A percentile compares a stretch with the other conserved stretches of the same genome.
phyloP scores from a whole-genome alignment of 2,113 vertebrate species.

The Tychaedon coryphoeus region DNA sequence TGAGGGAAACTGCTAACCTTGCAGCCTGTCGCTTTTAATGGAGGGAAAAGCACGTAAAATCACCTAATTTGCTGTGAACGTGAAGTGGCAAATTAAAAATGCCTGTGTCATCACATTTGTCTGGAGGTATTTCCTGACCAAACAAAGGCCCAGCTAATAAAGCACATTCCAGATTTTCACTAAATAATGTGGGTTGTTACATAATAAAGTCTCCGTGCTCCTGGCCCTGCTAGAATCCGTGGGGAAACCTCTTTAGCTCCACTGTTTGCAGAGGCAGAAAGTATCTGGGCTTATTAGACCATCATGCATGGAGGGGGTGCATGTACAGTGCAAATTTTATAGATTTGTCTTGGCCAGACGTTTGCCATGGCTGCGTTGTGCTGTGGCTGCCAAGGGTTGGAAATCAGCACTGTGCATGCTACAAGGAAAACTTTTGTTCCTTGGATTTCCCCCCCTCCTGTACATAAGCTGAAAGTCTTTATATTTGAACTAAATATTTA shows the following conservation, averaged over 20 bases:
- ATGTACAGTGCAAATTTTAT: constrained; percentile 34
- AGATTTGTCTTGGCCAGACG: constrained; percentile 53
- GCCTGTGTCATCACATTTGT: constrained; percentile 61
- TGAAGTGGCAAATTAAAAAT: constrained; percentile 66
- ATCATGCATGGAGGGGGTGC: neutral
- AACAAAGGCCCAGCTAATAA: constrained; percentile 48
- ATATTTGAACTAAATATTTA: constrained; percentile 47
- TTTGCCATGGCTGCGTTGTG: neutral
- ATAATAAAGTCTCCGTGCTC: constrained; percentile 40
- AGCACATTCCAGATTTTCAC: constrained; percentile 32
- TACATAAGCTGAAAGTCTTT: neutral
- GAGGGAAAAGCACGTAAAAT: constrained; percentile 14
- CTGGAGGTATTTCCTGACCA: constrained; percentile 60
- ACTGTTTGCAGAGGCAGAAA: constrained; percentile 14
- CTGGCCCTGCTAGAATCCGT: neutral
- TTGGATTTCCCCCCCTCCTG: neutral
- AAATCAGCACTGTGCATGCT: neutral
- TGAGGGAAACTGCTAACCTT: constrained; percentile 58
- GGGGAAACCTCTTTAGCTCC: constrained; percentile 1
- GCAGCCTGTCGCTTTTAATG: constrained; percentile 62
- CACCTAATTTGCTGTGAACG: constrained; percentile 45
- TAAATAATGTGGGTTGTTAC: constrained; percentile 45
- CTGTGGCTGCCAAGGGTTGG: neutral
- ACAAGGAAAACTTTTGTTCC: constrained; percentile 46
- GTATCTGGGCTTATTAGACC: constrained; percentile 27